Conservation (phyloP, 2,888 invertebrate species). For the Lithophane ornitopus region DNA sequence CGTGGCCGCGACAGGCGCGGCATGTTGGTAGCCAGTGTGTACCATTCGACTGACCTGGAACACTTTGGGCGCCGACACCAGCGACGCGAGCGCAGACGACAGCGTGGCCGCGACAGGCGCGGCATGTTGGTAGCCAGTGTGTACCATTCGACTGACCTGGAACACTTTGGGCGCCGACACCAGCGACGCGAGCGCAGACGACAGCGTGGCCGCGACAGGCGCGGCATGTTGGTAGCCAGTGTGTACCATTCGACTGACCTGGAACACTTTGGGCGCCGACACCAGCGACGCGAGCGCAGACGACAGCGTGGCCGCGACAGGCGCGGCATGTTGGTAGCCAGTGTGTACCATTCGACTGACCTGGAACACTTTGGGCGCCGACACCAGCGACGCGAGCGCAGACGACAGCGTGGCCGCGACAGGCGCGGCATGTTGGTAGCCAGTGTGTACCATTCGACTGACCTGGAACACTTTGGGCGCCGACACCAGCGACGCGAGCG, state of each 20-base stretch:
- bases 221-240: conserved; percentile 72
- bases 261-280: conserved; percentile 98
- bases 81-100: conserved; percentile 98
- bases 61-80: conserved; percentile 98
- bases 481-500: conserved; percentile 98
- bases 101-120: conserved; percentile 99
- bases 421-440: conserved; percentile 91
- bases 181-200: conserved; percentile 98
- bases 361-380: conserved; percentile 98
- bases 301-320: conserved; percentile 98
- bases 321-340: conserved; percentile 88
- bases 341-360: conserved; percentile 67
- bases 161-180: conserved; percentile 99
- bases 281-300: conserved; percentile 99
- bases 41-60: conserved; percentile 91
- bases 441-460: too few relatives aligned
- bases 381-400: conserved; percentile 98
- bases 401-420: conserved; percentile 99
- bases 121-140: too few relatives aligned
- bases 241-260: conserved; percentile 80
- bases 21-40: too few relatives aligned
- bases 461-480: conserved; percentile 98
- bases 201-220: conserved; percentile 99
- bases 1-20: conserved; percentile 98
- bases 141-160: conserved; percentile 86